Conservation (phyloP, 1,140 invertebrate genomes). For the Cyphomyrmex costatus region DNA sequence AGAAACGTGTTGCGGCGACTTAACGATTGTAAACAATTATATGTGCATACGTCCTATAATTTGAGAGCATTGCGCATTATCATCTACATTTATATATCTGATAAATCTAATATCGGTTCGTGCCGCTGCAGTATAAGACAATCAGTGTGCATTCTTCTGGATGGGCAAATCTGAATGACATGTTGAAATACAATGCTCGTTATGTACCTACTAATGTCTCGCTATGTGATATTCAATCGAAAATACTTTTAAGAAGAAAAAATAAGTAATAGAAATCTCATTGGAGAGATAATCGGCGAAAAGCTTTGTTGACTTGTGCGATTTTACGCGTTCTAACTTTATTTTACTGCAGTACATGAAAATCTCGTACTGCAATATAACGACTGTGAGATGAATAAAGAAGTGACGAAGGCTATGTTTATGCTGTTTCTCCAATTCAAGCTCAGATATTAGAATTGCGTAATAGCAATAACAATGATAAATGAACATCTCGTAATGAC, state of each 20-base stretch:
- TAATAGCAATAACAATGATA: neutral
- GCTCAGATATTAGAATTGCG: neutral
- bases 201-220: slow-evolving; percentile 1
- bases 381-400: neutral
- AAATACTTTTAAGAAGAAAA: slow-evolving; percentile 21
- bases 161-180: neutral
- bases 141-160: neutral
- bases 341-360: slow-evolving; percentile 24
- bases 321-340: neutral
- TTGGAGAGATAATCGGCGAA: neutral
- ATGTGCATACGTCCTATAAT: slow-evolving; percentile 14
- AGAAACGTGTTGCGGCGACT: slow-evolving; percentile 29
- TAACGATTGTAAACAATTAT: slow-evolving; percentile 3
- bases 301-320: neutral
- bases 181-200: neutral
- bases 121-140: slow-evolving; percentile 33
- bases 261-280: neutral
- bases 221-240: neutral
- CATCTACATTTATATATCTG: slow-evolving; percentile 53
- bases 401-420: neutral
- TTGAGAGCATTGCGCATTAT: slow-evolving; percentile 44
- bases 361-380: slow-evolving; percentile 18
- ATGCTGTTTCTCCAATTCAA: neutral
- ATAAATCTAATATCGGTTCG: slow-evolving; percentile 67
- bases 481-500: slow-evolving; percentile 14